Conservation (phyloP, 2,888 invertebrate species). For the Nephrotoma guestfalica region DNA sequence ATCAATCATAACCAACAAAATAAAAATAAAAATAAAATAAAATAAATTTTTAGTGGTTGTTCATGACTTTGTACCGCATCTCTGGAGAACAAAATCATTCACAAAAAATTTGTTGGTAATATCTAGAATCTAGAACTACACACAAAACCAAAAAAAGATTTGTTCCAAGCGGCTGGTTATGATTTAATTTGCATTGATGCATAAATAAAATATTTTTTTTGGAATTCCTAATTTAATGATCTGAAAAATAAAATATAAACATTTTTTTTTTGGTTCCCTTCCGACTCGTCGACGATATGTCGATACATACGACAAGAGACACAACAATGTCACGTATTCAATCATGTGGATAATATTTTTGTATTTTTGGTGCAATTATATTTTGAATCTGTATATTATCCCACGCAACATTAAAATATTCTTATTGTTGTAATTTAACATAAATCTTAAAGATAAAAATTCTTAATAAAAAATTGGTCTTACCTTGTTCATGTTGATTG, state of each 20-base stretch:
- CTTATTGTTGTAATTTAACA: neutral
- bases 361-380: neutral
- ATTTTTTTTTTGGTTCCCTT: neutral
- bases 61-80: neutral
- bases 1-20: neutral
- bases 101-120: no score
- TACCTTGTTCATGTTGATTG: constrained; percentile 40
- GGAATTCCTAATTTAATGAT: neutral
- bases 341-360: neutral
- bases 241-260: neutral
- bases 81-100: neutral
- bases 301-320: neutral
- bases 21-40: neutral
- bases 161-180: neutral
- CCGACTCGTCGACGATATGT: neutral
- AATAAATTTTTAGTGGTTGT: neutral
- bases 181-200: neutral
- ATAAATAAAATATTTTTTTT: neutral
- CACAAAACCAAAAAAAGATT: neutral
- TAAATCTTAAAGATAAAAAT: neutral
- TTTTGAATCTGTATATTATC: neutral
- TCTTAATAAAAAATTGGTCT: constrained; percentile 17
- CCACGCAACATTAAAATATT: neutral
- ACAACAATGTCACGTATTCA: neutral
- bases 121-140: neutral